Evolutionary conservation across 2,113 vertebrate genomes (phyloP).

Genomic region (Apistogramma diplotaenia): DNA sequence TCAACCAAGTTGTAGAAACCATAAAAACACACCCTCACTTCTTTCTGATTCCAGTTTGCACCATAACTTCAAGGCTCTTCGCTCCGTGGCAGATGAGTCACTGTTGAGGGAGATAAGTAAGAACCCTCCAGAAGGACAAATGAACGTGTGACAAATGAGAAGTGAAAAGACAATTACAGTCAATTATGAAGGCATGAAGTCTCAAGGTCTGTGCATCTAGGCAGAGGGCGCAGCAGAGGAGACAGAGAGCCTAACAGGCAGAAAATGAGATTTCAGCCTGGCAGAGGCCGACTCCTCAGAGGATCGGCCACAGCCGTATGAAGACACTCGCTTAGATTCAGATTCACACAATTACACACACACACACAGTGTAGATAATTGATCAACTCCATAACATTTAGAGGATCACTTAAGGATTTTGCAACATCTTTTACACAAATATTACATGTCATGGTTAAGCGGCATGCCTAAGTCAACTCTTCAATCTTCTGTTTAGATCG

Average conservation of each 20-base stretch:
- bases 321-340: conserved; percentile 1
- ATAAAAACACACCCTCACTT: neutral
- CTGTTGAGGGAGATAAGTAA: conserved; percentile 52
- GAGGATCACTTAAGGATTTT: conserved; percentile 51
- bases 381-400: conserved; percentile 48
- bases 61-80: neutral
- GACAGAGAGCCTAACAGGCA: conserved; percentile 86
- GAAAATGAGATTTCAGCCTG: conserved; percentile 96
- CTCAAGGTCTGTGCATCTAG: conserved; percentile 78
- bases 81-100: conserved; percentile 18
- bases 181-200: conserved; percentile 89
- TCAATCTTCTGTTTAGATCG: neutral
- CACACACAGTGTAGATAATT: conserved; percentile 45
- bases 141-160: conserved; percentile 88
- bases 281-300: conserved; percentile 76
- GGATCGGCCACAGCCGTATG: conserved; percentile 2
- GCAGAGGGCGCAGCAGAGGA: conserved; percentile 16
- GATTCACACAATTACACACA: neutral
- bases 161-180: conserved; percentile 95
- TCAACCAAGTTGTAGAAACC: neutral
- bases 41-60: neutral
- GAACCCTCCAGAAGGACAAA: conserved; percentile 65
- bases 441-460: conserved; percentile 53
- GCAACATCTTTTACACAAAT: conserved; percentile 50
- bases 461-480: conserved; percentile 16